Percentiles rank a stretch among this genome's conserved stretches.
Evolutionary conservation across 2,797 vertebrate genomes (phyloP).

Genomic region (Chelon labrosus): DNA sequence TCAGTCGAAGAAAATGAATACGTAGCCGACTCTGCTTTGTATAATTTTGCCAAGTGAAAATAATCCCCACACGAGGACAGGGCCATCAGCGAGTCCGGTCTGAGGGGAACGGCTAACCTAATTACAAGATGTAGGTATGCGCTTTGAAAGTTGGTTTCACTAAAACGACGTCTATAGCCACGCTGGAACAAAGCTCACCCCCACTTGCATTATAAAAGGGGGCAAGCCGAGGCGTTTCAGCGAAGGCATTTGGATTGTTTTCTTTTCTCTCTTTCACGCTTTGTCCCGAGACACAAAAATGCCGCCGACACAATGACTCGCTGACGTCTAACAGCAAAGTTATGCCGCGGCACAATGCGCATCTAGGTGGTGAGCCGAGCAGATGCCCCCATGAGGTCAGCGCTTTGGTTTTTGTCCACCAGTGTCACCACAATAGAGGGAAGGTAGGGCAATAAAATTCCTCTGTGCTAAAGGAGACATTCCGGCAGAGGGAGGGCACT

Average conservation of each 20-base stretch:
- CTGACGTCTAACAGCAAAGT: slow-evolving; percentile 74
- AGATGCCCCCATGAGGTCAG: slow-evolving; percentile 71
- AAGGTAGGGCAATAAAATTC: slow-evolving; percentile 77
- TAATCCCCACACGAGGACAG: slow-evolving; percentile 30
- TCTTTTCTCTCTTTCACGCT: slow-evolving; percentile 73
- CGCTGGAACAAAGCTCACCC: slow-evolving; percentile 62
- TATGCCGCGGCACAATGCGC: slow-evolving; percentile 77
- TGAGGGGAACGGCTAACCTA: slow-evolving; percentile 48
- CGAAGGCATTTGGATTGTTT: slow-evolving; percentile 72
- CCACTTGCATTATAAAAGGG: slow-evolving; percentile 73
- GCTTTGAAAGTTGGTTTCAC: slow-evolving; percentile 63
- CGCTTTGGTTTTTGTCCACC: slow-evolving; percentile 55
- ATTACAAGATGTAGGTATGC: slow-evolving; percentile 73
- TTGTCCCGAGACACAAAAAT: slow-evolving; percentile 79
- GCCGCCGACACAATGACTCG: slow-evolving; percentile 69
- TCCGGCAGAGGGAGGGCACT: slow-evolving; percentile 58
- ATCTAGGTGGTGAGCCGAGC: slow-evolving; percentile 63
- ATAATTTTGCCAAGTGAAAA: slow-evolving; percentile 35
- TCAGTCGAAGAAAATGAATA: slow-evolving; percentile 39
- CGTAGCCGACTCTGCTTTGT: slow-evolving; percentile 39
- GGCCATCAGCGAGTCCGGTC: slow-evolving; percentile 19
- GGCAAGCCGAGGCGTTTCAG: slow-evolving; percentile 56
- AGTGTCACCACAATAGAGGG: slow-evolving; percentile 62
- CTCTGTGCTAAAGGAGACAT: slow-evolving; percentile 56
- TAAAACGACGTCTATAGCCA: slow-evolving; percentile 55